Evolutionary conservation across 2,797 vertebrate genomes (phyloP).

Genomic region (Meda fulgida): DNA sequence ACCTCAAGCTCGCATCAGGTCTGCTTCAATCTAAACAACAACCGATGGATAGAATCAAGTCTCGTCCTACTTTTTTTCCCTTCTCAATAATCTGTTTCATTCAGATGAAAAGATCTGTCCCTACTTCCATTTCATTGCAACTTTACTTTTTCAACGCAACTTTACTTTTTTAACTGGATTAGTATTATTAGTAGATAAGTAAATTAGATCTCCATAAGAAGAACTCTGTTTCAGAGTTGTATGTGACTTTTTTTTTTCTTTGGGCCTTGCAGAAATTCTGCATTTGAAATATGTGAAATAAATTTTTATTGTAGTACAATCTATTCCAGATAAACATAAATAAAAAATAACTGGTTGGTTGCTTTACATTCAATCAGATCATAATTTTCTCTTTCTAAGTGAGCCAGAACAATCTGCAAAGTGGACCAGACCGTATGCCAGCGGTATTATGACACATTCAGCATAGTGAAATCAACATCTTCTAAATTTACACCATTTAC

Average conservation of each 20-base stretch:
- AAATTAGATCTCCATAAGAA: background rate
- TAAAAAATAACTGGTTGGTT: background rate
- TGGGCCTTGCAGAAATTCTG: background rate
- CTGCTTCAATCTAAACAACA: background rate
- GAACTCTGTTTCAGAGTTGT: background rate
- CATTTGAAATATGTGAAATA: background rate
- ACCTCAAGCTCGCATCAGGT: background rate
- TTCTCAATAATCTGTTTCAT: background rate
- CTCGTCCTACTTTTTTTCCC: background rate
- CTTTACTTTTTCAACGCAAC: background rate
- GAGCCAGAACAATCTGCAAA: background rate
- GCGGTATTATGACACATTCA: background rate
- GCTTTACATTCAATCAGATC: background rate
- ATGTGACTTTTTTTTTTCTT: background rate
- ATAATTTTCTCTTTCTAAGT: background rate
- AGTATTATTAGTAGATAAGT: too few species aligned
- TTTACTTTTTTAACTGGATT: background rate
- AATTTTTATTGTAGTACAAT: background rate
- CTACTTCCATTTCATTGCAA: background rate
- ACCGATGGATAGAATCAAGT: background rate
- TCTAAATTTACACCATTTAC: conserved; percentile 16
- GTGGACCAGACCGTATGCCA: background rate
- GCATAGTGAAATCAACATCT: conserved; percentile 13
- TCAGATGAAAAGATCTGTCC: background rate
- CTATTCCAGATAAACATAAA: background rate